A percentile compares a stretch with the other conserved stretches of the same genome.
Evolutionary conservation across 2,888 invertebrate species (phyloP).

Genomic region (Aphrophora alni): DNA sequence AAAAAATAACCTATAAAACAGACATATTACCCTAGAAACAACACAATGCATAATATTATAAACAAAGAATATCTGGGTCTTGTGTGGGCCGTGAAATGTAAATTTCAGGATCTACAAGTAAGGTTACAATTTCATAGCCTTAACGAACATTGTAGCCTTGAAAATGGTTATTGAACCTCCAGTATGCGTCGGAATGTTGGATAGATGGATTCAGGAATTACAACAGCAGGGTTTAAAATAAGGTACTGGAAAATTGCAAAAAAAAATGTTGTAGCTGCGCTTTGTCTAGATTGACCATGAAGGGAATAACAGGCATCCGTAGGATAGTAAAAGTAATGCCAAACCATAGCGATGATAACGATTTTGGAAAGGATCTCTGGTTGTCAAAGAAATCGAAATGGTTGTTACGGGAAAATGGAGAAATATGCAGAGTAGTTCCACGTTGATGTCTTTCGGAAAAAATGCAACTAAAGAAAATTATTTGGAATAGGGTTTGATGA

Average conservation of each 20-base stretch:
- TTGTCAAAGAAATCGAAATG: neutral
- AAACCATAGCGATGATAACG: no score
- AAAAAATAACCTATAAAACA: no score
- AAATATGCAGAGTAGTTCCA: neutral
- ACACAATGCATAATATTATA: no score
- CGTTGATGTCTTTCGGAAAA: neutral
- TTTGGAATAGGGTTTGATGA: neutral
- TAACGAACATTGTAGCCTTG: slow-evolving; percentile 42
- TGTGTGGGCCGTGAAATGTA: no score
- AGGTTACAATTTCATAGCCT: slow-evolving; percentile 42
- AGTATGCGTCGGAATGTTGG: slow-evolving; percentile 41
- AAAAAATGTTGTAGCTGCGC: slow-evolving; percentile 14
- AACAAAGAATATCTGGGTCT: no score
- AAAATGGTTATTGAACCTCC: slow-evolving; percentile 43
- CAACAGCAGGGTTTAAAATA: slow-evolving; percentile 20
- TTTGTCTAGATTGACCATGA: neutral
- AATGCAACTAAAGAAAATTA: no score
- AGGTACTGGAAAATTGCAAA: neutral
- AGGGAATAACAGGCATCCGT: neutral
- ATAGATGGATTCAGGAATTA: slow-evolving; percentile 46
- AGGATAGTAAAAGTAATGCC: no score
- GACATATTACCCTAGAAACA: no score
- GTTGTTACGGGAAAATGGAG: neutral
- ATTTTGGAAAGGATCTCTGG: neutral
- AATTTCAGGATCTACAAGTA: slow-evolving; percentile 48